Percentiles rank a stretch among this genome's conserved stretches.
phyloP scores from a whole-genome alignment of 2,113 vertebrate species.

The Gallinago paraguaiae region DNA sequence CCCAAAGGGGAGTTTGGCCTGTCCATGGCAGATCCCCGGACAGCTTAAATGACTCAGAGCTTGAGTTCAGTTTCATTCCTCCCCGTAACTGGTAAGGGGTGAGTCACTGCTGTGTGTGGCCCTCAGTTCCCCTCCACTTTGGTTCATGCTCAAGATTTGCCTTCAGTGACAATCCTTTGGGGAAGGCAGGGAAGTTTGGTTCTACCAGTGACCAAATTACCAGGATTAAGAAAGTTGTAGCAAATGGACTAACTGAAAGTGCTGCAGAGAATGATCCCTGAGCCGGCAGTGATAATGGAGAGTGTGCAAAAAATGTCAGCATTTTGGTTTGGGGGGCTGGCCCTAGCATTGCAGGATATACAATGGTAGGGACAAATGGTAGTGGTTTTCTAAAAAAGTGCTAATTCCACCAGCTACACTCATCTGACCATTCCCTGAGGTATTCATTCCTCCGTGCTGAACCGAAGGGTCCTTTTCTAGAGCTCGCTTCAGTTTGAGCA shows the following conservation, averaged over 20 bases:
- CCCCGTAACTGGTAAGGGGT: fast-evolving
- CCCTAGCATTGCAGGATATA: not conserved
- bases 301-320: not conserved
- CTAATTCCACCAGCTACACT: not conserved
- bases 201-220: not conserved
- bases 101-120: not conserved
- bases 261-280: not conserved
- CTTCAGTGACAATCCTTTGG: not conserved
- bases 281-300: not conserved
- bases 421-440: not conserved
- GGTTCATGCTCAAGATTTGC: not conserved
- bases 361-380: not conserved
- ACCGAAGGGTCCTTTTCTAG: not conserved
- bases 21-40: not conserved
- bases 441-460: not conserved
- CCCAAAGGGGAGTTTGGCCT: not conserved
- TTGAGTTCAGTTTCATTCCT: not conserved
- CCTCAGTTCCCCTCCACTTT: not conserved
- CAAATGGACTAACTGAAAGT: not conserved
- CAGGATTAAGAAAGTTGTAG: not conserved
- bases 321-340: not conserved
- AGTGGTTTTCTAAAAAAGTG: not conserved
- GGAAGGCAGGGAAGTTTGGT: not conserved
- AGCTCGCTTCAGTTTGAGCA: not conserved
- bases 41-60: not conserved